Conservation (phyloP, 2,888 invertebrate genomes). For the Endomychus coccineus region DNA sequence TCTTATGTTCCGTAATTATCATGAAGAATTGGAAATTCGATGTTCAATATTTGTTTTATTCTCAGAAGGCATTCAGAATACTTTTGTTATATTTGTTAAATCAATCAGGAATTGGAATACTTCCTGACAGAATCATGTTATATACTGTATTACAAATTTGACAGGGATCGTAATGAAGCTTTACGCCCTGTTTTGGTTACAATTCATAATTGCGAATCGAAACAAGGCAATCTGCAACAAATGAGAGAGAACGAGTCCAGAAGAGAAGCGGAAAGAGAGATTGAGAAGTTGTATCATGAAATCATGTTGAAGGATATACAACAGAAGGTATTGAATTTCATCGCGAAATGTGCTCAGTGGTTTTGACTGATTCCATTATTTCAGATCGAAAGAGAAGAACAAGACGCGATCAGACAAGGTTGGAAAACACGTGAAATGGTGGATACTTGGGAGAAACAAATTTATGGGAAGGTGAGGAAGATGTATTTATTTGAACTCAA, state of each 20-base stretch:
- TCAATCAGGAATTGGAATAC: too few species aligned
- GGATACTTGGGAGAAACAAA: slow-evolving; percentile 35
- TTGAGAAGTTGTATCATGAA: slow-evolving; percentile 55
- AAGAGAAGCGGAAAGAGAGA: slow-evolving; percentile 48
- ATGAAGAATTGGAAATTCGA: too few species aligned
- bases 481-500: background rate
- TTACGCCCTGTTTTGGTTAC: slow-evolving; percentile 45
- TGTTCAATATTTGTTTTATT: too few species aligned
- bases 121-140: too few species aligned
- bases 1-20: too few species aligned
- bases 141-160: slow-evolving; percentile 32
- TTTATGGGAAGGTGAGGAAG: slow-evolving; percentile 33
- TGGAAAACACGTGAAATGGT: slow-evolving; percentile 42
- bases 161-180: slow-evolving; percentile 41
- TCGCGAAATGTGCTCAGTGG: background rate
- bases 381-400: slow-evolving; percentile 49
- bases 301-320: slow-evolving; percentile 52
- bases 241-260: slow-evolving; percentile 53
- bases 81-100: too few species aligned
- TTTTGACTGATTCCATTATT: slow-evolving; percentile 9
- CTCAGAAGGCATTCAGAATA: too few species aligned
- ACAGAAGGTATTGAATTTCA: slow-evolving; percentile 35
- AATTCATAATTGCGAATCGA: slow-evolving; percentile 47
- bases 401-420: slow-evolving; percentile 44
- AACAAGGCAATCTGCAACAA: slow-evolving; percentile 52